Base-by-base conservation (phyloP, 2,797 vertebrate species). In the Enteromius argenteus region DNA sequence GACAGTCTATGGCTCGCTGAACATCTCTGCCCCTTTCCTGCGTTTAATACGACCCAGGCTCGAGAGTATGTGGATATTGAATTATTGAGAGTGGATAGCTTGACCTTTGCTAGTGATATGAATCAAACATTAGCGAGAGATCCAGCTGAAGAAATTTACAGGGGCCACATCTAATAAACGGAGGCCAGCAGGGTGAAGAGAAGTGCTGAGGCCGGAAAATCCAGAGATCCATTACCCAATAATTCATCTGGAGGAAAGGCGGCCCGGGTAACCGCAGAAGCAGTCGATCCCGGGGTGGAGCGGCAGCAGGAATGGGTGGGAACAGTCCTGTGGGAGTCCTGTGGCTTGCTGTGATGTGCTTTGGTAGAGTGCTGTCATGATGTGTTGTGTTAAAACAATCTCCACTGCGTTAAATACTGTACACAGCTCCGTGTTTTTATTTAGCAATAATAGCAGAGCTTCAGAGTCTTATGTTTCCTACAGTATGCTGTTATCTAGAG, bases 131-230 rank as follows among this genome's bases (percentile, higher is more conserved):
- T 72, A 72, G 86, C 81, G 32, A 66, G 67, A 83, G 73, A 90
- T 80, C 84, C 62, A 85, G 84, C 79, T 74, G 83, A 88, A 87
- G 80, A 89, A 87, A 93, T 93, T 91, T 91, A 92, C 89, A 86
- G 89, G 79, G 86, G 85, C 86, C 87, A 51, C 32, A 19, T 44
- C 86, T 92, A 92, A 91, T 93, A 90, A 93, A 92, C 80, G 85
- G 85, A 81, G 88, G 89, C 86, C 88, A 90, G 86, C 81, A 58
- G 89, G 90, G 88, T 89, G 89, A 88, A 88, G 4, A 89, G 89
- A 92, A 92, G 87, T 92, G 93, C 91, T 92, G 92, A 93, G 89
- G 89, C 87, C 83, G 90, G 81, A 89, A 92, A 93, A 93, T 72
- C 49, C 82, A 66, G 80, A 86, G 72, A 90, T 93, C 91, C 89